Conservation (phyloP, 2,888 invertebrate species). For the Chrysolina oricalcia region DNA sequence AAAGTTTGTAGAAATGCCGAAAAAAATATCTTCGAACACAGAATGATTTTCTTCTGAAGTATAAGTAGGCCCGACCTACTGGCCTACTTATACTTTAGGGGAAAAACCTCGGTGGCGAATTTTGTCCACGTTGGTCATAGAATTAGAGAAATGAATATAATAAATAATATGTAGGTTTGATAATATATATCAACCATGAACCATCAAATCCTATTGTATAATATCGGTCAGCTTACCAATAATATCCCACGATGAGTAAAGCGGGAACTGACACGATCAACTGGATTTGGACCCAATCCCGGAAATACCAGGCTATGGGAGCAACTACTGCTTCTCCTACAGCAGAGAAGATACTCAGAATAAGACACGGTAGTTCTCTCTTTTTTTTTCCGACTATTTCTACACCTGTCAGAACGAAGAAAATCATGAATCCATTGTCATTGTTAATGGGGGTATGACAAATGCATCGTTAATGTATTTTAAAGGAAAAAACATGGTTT, state of each 20-base stretch:
- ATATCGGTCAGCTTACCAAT: slow-evolving; percentile 71
- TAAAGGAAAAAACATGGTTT: no score
- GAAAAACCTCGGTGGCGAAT: no score
- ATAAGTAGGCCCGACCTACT: no score
- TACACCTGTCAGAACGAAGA: slow-evolving; percentile 70
- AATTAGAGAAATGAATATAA: no score
- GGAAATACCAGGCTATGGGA: slow-evolving; percentile 75
- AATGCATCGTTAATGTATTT: neutral
- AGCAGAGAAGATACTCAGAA: slow-evolving; percentile 79
- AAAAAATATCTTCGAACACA: no score
- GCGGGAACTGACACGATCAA: slow-evolving; percentile 77
- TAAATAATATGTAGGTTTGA: no score
- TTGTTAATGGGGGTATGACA: neutral
- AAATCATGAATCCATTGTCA: neutral
- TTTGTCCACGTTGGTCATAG: no score
- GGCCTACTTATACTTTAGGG: no score
- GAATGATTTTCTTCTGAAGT: no score
- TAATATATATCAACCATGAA: no score
- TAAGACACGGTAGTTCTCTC: slow-evolving; percentile 77
- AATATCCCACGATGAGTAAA: slow-evolving; percentile 75
- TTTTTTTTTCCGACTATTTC: slow-evolving; percentile 79
- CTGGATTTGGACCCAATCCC: slow-evolving; percentile 77
- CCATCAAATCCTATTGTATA: neutral
- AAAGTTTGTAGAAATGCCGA: no score
- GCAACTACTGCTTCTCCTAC: slow-evolving; percentile 78